Conservation (phyloP, 2,888 invertebrate genomes). For the Eudemis profundana region DNA sequence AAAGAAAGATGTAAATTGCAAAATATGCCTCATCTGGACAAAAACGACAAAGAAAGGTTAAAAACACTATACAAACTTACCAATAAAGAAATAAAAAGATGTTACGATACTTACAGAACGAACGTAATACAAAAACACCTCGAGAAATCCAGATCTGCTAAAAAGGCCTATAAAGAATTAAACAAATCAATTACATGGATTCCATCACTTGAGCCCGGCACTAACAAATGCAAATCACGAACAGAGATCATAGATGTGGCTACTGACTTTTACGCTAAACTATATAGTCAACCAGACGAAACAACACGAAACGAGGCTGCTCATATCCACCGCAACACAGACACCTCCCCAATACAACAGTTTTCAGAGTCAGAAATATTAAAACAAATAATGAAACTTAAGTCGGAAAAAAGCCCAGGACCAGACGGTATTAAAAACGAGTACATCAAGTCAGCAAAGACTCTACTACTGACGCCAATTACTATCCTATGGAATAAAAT, state of each 20-base stretch:
- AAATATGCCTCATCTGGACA: constrained; percentile 43
- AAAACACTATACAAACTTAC: constrained; percentile 45
- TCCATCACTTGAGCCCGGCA: background rate
- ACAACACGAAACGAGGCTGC: background rate
- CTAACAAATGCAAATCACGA: constrained; percentile 11
- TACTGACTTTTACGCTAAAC: constrained; percentile 7
- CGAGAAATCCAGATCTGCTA: constrained; percentile 8
- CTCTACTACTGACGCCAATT: constrained; percentile 32
- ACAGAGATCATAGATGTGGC: constrained; percentile 9
- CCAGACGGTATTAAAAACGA: background rate
- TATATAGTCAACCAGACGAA: background rate
- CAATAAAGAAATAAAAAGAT: constrained; percentile 45
- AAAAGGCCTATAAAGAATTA: constrained; percentile 13
- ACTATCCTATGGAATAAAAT: constrained; percentile 47
- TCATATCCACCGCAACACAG: background rate
- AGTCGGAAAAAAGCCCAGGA: constrained; percentile 16
- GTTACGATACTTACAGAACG: background rate
- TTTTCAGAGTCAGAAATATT: constrained; percentile 12
- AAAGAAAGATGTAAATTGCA: constrained; percentile 45
- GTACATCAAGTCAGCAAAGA: background rate
- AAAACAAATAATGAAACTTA: constrained; percentile 22
- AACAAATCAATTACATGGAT: constrained; percentile 11
- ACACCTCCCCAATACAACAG: background rate
- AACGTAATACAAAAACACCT: constrained; percentile 7
- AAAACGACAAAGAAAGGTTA: constrained; percentile 43